phyloP scores from a whole-genome alignment of 2,888 invertebrate genomes.

The Dryadula phaetusa region DNA sequence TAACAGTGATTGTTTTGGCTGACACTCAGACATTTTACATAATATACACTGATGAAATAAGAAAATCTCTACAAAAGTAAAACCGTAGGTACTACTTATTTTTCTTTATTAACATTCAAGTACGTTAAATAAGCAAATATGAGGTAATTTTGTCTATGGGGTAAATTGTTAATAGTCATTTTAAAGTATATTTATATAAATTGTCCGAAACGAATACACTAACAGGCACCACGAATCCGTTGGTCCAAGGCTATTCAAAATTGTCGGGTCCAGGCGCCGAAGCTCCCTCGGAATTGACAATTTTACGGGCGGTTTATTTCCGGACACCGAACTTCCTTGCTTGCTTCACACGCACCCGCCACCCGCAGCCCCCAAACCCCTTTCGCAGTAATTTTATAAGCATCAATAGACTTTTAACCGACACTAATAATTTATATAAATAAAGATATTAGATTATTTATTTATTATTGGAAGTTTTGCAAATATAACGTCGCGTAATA shows the following conservation, averaged over 20 bases:
- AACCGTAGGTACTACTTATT: no score
- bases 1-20: constrained; percentile 83
- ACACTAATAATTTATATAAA: constrained; percentile 33
- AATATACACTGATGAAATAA: constrained; percentile 66
- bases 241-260: constrained; percentile 58
- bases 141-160: neutral
- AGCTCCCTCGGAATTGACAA: constrained; percentile 86
- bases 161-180: neutral
- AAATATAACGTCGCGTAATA: neutral
- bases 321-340: constrained; percentile 83
- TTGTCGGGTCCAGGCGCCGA: constrained; percentile 72
- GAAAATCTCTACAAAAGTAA: constrained; percentile 15
- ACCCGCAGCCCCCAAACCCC: constrained; percentile 59
- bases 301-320: constrained; percentile 88
- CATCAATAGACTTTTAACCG: constrained; percentile 40
- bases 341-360: constrained; percentile 63
- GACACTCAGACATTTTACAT: constrained; percentile 76
- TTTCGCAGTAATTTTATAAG: constrained; percentile 53
- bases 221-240: constrained; percentile 51
- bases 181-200: neutral
- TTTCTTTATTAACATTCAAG: no score
- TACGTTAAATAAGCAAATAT: no score
- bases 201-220: constrained; percentile 30
- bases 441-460: constrained; percentile 31
- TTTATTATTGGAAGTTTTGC: neutral